Conservation (phyloP, 2,113 vertebrate species). For the Heterochromis multidens region DNA sequence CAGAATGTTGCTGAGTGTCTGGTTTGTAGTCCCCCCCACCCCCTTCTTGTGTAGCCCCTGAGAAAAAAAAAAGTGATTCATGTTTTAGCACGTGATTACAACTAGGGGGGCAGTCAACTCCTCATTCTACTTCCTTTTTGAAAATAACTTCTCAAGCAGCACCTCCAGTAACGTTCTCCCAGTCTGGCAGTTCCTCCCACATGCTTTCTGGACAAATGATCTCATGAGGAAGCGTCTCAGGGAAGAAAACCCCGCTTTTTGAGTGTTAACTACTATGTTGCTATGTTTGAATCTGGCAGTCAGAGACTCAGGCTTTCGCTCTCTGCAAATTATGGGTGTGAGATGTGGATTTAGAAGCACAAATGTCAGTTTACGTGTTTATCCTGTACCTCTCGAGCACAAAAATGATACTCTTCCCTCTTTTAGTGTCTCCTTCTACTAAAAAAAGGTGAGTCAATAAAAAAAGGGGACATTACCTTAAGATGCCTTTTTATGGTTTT, state of each 20-base stretch:
- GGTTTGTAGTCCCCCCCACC: slow-evolving; percentile 6
- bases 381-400: background rate
- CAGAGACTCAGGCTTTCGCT: background rate
- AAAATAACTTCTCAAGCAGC: slow-evolving; percentile 15
- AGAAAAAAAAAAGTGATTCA: slow-evolving; percentile 36
- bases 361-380: slow-evolving; percentile 24
- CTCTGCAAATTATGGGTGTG: slow-evolving; percentile 49
- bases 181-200: slow-evolving; percentile 13
- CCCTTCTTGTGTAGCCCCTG: background rate
- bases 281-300: slow-evolving; percentile 14
- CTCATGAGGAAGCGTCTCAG: background rate
- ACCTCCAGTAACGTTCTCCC: background rate
- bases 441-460: background rate
- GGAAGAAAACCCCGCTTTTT: slow-evolving; percentile 14
- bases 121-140: slow-evolving; percentile 9
- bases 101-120: background rate
- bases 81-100: slow-evolving; percentile 23
- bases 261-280: slow-evolving; percentile 41
- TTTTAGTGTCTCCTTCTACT: background rate
- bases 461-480: background rate
- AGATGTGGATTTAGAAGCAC: slow-evolving; percentile 48
- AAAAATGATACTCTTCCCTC: background rate
- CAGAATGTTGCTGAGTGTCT: slow-evolving; percentile 50
- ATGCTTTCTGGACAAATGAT: slow-evolving; percentile 10
- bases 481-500: background rate